Base-by-base conservation (phyloP, 2,888 invertebrate genomes). In the Erpobdella octoculata region DNA sequence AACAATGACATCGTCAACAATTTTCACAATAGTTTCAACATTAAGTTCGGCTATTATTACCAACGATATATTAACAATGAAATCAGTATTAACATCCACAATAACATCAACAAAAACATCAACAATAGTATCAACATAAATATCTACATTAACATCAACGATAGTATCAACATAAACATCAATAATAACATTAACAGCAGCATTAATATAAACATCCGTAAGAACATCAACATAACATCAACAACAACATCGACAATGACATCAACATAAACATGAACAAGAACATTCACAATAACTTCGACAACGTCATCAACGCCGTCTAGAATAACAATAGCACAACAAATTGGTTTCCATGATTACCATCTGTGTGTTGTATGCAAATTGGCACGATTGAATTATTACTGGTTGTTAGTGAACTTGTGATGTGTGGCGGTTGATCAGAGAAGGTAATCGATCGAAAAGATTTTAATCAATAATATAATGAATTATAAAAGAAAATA, bases 41-140 rank as follows among this genome's bases (percentile, higher is more conserved):
- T 64, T 35, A 31, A 61, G 31, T 33, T 36, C 53, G 33, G 21
- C 28, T 12, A 70, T 37, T 31, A 70, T 35, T 62, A 70, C 53
- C n/a, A 36, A 12, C 3, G 41, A 37, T n/a, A 58, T 41, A 41
- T 12, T 41, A 12, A 67, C 48, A 21, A 67, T 41, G 25, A 67
- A 37, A 41, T 12, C 67, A 41, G 21, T 21, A 21, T 18, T 21
- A 21, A 59, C 61, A 21, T 21, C 61, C 9, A 15, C 33, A 64
- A 15, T 33, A 64, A 64, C 33, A 64, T 31, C 9, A 12, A 33
- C 28, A 9, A 15, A 64, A n/a, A n/a, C n/a, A n/a, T n/a, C n/a
- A n/a, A n/a, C n/a, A n/a, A 64, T 64, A 12, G 5, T 9, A 31
- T 41, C n/a, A 12, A 41, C 12, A 41, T 41, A 41, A 64, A 12